Conservation (phyloP, 1,140 invertebrate species). For the Andricus grossulariae region DNA sequence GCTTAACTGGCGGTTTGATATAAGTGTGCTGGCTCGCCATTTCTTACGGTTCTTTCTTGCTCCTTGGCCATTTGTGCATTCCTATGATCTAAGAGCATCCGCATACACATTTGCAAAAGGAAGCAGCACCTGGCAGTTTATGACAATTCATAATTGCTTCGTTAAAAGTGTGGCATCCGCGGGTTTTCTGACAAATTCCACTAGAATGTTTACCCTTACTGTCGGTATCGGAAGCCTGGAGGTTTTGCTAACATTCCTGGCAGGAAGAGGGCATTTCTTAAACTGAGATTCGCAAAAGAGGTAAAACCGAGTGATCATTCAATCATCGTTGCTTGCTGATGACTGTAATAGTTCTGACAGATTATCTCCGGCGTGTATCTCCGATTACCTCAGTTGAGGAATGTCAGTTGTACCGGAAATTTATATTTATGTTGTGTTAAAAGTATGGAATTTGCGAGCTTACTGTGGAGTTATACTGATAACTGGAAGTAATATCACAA, state of each 20-base stretch:
- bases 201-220: too few relatives aligned
- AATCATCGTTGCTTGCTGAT: not conserved
- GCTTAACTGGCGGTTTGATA: conserved; percentile 53
- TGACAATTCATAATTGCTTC: conserved; percentile 24
- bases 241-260: not conserved
- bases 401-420: not conserved
- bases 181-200: not conserved
- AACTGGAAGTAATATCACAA: not conserved
- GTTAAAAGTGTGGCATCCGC: not conserved
- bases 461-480: not conserved
- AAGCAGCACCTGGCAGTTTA: not conserved
- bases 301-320: not conserved
- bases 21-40: conserved; percentile 45
- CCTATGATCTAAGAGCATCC: conserved; percentile 35
- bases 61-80: conserved; percentile 50
- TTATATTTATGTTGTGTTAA: too few relatives aligned
- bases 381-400: not conserved
- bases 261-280: conserved; percentile 8
- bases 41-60: conserved; percentile 63
- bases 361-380: not conserved
- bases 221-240: not conserved
- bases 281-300: not conserved
- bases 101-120: not conserved
- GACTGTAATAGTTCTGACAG: not conserved
- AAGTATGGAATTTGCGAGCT: too few relatives aligned